A percentile compares a stretch with the other conserved stretches of the same genome.
Evolutionary conservation across 2,113 vertebrate genomes (phyloP).

Genomic region (Puffinus mauretanicus): DNA sequence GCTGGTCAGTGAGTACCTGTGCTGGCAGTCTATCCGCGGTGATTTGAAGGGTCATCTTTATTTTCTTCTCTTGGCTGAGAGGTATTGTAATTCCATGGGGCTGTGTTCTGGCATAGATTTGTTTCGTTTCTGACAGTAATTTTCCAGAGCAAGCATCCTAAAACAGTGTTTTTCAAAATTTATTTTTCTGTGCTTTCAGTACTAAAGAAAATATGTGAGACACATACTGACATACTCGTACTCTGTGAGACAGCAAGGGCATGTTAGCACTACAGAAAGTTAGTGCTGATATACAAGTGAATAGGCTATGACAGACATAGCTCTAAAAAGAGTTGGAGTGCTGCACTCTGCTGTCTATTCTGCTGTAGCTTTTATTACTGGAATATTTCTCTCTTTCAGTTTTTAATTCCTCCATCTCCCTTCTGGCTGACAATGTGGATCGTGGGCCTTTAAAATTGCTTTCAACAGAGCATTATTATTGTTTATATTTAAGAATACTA

Average conservation of each 20-base stretch:
- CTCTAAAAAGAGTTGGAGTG: background rate
- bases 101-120: background rate
- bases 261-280: background rate
- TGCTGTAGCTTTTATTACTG: background rate
- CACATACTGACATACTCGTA: fast-evolving
- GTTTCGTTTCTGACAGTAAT: background rate
- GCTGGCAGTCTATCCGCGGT: background rate
- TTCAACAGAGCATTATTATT: background rate
- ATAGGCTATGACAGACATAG: background rate
- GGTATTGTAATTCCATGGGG: background rate
- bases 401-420: background rate
- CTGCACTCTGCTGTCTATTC: background rate
- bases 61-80: background rate
- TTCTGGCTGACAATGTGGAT: background rate
- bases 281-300: background rate
- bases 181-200: background rate
- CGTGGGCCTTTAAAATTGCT: background rate
- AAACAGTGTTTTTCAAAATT: background rate
- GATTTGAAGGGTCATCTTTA: background rate
- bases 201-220: background rate
- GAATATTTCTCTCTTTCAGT: background rate
- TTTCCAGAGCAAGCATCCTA: background rate
- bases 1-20: background rate
- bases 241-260: background rate
- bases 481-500: background rate